Conservation (phyloP, 2,797 vertebrate genomes). For the Cynopterus sphinx region DNA sequence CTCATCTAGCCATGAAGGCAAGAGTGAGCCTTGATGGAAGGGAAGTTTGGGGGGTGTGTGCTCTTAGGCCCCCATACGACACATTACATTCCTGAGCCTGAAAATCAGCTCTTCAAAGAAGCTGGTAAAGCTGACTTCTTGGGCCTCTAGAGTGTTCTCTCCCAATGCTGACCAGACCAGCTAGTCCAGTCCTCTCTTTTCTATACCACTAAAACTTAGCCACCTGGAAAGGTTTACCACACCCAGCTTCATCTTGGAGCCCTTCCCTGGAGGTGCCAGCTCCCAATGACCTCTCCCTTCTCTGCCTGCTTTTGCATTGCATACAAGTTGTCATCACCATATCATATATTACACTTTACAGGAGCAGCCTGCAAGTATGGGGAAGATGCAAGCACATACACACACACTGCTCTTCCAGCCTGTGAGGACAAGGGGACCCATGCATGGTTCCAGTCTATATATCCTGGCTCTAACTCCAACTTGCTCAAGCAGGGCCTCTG, state of each 20-base stretch:
- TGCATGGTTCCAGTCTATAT: background rate
- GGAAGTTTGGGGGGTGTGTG: background rate
- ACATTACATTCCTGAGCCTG: background rate
- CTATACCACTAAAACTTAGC: background rate
- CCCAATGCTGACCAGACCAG: constrained; percentile 12
- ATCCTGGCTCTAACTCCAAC: background rate
- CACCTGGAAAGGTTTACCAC: constrained; percentile 15
- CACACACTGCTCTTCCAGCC: background rate
- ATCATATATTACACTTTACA: background rate
- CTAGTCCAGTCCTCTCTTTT: constrained; percentile 35
- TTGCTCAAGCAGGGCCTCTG: background rate
- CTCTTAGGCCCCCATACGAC: background rate
- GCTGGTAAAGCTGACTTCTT: background rate
- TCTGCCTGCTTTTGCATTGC: background rate
- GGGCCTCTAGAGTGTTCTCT: background rate
- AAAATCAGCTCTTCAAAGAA: background rate
- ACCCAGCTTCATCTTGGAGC: background rate
- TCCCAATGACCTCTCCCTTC: background rate
- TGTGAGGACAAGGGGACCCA: background rate
- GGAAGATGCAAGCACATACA: background rate
- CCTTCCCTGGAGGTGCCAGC: background rate
- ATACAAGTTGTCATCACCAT: background rate
- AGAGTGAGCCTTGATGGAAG: background rate
- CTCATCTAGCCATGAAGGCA: background rate
- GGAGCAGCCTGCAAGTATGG: background rate